Evolutionary conservation across 2,113 vertebrate genomes (phyloP), one percentile per base, ranked within the genome.

Genomic region (Eublepharis macularius): DNA sequence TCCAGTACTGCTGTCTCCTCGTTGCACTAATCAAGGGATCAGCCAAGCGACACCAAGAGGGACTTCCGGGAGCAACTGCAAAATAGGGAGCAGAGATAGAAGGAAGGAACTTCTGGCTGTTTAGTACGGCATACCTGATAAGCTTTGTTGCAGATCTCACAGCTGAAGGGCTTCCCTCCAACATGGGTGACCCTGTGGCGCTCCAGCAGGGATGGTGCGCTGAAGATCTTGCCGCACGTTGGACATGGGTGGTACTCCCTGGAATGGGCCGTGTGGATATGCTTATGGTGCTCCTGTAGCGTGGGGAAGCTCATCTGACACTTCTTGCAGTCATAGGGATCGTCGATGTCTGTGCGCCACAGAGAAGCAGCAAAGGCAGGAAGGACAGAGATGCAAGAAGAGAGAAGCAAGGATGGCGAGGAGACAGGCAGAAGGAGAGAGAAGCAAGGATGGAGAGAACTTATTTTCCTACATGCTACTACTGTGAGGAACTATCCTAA

Each of bases 311-410:
- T 99, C 94, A 98, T 95, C 24, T 95, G 94, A 84, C 97, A 98
- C 66, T 98, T 98, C 94, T 97, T 97, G 93, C 98, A 99, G 91
- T 98, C 97, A 0, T 97, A 97, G 6, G 97, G 97, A 86, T 98
- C 97, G 39, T 96, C 96, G 0, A 97, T 89, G 84, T 97, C 98
- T 99, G 94, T 77, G 10, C 0, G 76, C 60, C 12, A 82, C 47
- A 34, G 75, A 84, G 0, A 2, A 57, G 9, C 11, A n/a, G 12
- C 29, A 39, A 12, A 70, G 36, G 69, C n/a, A n/a, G n/a, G n/a
- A n/a, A n/a, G n/a, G n/a, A n/a, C n/a, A n/a, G n/a, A n/a, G n/a
- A n/a, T n/a, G 34, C 14, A 14, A 14, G 34, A 36, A 8, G 68
- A 36, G n/a, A 13, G 12, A 3, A n/a, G 82, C 39, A 84, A 57